phyloP scores from a whole-genome alignment of 2,113 vertebrate genomes.

The Chrysochloris asiatica region DNA sequence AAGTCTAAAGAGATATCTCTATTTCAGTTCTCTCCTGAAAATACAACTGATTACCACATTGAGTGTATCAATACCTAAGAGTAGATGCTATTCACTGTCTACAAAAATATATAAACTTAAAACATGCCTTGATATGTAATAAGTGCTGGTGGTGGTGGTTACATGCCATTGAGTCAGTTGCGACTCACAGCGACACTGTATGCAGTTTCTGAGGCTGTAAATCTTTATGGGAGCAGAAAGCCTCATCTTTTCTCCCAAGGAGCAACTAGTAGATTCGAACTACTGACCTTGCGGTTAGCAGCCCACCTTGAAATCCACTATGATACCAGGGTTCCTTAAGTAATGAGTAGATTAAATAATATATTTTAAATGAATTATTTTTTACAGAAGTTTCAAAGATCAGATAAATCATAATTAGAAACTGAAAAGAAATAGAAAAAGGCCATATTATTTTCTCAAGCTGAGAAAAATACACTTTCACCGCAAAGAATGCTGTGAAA shows the following conservation, averaged over 20 bases:
- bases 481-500: not conserved
- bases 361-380: slow-evolving; percentile 25
- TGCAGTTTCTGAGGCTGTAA: no score
- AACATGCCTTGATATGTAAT: not conserved
- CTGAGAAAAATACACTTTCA: slow-evolving; percentile 36
- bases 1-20: not conserved
- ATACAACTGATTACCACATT: not conserved
- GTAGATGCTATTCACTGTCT: not conserved
- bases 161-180: no score
- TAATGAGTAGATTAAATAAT: slow-evolving; percentile 19
- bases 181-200: no score
- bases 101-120: slow-evolving; percentile 31
- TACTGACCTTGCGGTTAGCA: no score
- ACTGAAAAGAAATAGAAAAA: not conserved
- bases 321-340: no score
- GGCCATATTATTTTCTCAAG: not conserved
- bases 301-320: no score
- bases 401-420: slow-evolving; percentile 44
- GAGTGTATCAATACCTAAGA: not conserved
- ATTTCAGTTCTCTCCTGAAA: slow-evolving; percentile 25
- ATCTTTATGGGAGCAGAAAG: no score
- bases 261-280: no score
- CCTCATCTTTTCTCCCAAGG: no score
- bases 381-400: slow-evolving; percentile 32
- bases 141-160: no score